A percentile compares a stretch with the other conserved stretches of the same genome.
These are phyloP conservation scores for Bucco capensis DNA, from an alignment of 2,113 vertebrate genomes.

Conservation along the genomic window DNA sequence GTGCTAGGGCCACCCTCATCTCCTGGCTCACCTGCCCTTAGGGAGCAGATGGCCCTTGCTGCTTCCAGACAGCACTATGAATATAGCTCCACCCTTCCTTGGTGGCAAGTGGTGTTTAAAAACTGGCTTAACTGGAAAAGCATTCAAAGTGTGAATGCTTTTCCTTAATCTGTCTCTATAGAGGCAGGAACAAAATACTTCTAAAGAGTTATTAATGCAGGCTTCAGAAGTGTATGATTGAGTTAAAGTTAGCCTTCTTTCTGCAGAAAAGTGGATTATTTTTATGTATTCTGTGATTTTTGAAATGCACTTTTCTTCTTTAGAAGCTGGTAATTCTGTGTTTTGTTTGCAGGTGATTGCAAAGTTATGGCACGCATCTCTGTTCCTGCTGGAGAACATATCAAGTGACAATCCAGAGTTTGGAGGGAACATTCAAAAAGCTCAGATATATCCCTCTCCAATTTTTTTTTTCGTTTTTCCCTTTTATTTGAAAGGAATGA, in stretches of 20 bases:
- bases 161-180: background rate
- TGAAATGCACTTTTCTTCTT: background rate
- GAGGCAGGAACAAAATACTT: background rate
- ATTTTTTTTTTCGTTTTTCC: background rate
- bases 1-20: background rate
- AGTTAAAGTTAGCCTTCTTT: background rate
- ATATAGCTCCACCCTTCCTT: background rate
- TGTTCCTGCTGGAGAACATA: background rate
- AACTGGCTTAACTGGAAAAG: constrained; percentile 24
- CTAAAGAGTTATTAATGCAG: background rate
- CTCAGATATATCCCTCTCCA: background rate
- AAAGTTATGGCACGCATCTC: background rate
- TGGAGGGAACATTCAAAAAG: background rate
- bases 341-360: background rate
- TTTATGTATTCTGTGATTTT: background rate
- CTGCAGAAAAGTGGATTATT: background rate
- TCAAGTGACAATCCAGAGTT: background rate
- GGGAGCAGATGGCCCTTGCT: background rate
- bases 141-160: background rate
- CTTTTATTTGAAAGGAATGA: background rate
- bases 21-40: background rate
- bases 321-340: background rate
- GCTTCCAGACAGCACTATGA: background rate
- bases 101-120: background rate
- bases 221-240: background rate